These are phyloP conservation scores for Varecia variegata DNA, from an alignment of 2,797 vertebrate genomes.

Conservation along the genomic window DNA sequence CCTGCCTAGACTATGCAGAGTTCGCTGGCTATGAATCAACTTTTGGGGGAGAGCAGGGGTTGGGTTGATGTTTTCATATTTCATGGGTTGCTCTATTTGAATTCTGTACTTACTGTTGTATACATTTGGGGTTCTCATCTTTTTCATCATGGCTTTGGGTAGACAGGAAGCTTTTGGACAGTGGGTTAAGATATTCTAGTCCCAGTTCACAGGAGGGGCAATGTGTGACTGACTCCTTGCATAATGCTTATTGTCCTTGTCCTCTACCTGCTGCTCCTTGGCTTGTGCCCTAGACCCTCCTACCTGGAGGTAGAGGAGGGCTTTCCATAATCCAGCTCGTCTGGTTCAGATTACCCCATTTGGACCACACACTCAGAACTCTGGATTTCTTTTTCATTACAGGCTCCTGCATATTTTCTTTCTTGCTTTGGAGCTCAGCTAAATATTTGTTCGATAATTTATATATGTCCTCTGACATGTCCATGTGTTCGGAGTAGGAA, in stretches of 20 bases:
- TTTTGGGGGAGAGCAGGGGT: too few species aligned
- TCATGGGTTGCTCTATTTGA: not conserved
- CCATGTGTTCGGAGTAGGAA: not conserved
- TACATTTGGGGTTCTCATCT: not conserved
- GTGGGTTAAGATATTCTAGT: not conserved
- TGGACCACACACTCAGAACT: not conserved
- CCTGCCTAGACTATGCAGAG: accelerated
- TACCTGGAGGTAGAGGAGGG: not conserved
- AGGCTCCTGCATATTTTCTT: not conserved
- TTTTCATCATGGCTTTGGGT: not conserved
- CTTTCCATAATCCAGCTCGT: too few species aligned
- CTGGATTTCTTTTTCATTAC: not conserved
- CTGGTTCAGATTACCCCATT: not conserved
- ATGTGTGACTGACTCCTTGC: not conserved
- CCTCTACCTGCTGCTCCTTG: not conserved
- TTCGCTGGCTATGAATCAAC: not conserved
- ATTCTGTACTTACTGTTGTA: not conserved
- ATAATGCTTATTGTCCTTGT: not conserved
- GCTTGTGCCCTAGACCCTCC: not conserved
- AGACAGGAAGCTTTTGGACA: not conserved
- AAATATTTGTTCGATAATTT: not conserved
- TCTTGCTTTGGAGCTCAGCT: not conserved
- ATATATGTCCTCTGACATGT: not conserved
- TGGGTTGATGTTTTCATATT: not conserved
- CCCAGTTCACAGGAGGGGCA: not conserved